Evolutionary conservation across 1,140 invertebrate genomes (phyloP), one percentile per base, ranked within the genome.

Genomic region (Nomia melanderi): DNA sequence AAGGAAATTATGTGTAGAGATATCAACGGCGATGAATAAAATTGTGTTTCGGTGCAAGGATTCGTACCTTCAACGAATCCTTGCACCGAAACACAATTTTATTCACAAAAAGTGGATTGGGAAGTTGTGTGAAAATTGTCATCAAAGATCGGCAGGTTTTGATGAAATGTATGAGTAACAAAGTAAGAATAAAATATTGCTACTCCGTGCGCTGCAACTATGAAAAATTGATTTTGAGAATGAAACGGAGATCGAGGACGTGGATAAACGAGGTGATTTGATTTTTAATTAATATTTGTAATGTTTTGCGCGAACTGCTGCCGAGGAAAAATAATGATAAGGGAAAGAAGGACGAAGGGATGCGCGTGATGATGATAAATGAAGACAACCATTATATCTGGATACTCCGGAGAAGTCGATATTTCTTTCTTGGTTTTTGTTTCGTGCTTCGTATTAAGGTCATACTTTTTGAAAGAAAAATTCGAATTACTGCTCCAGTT

Each of bases 281-380:
- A 39, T 66, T 74, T 74, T 74, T 74, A 74, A 66, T 74, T 66
- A 74, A 74, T n/a, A n/a, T n/a, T 74, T 36, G 41, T 7, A 25
- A 14, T 56, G 25, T 74, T 66, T 33, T 57, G 63, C 27, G 50
- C 41, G 66, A 44, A 56, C 36, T 7, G 25, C 6, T 25, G 50
- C 29, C 39, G 23, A 62, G 33, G 17, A 11, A 9, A 41, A 36
- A 60, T 20, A 33, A 60, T 39, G 33, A 39, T n/a, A 23, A 2
- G 47, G n/a, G n/a, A 9, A 2, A 33, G 33, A 56, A 31, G n/a
- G 7, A 20, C 23, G 14, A 31, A 50, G 36, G n/a, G 44, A 12
- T 57, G 50, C 54, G 27, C 64, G 27, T 29, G 47, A 62, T 65
- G 50, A 74, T 54, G 72, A 74, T 74, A 56, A 74, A 74, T 74